These are phyloP conservation scores for Momotus momota DNA, from an alignment of 2,797 vertebrate species.

Conservation along the genomic window DNA sequence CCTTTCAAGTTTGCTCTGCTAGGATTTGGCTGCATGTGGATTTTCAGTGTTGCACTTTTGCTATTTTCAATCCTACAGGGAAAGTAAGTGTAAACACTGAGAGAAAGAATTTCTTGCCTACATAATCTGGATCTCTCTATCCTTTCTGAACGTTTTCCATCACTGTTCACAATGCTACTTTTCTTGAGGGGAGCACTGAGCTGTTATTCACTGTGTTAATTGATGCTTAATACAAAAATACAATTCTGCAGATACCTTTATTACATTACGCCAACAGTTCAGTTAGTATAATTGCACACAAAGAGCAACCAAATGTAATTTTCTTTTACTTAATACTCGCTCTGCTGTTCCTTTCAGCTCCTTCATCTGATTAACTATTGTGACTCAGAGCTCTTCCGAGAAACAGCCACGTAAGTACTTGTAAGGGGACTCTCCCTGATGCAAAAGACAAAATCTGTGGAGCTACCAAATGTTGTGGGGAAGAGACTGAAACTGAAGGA, in stretches of 20 bases:
- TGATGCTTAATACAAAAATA: constrained; percentile 50
- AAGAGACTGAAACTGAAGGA: not conserved
- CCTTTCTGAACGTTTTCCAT: not conserved
- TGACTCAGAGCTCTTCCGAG: constrained; percentile 76
- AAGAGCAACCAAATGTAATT: constrained; percentile 81
- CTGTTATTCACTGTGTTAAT: constrained; percentile 45
- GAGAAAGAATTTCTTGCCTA: not conserved
- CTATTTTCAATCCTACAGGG: not conserved
- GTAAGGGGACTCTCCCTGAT: not conserved
- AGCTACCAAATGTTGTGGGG: not conserved
- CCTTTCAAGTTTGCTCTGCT: not conserved
- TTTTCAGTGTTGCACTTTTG: not conserved
- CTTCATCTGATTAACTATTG: constrained; percentile 80
- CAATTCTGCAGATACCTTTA: constrained; percentile 64
- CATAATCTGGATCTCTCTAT: not conserved
- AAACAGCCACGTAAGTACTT: constrained; percentile 30
- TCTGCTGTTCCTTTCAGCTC: constrained; percentile 73
- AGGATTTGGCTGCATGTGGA: not conserved
- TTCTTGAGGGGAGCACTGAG: not conserved
- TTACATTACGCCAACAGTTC: constrained; percentile 75
- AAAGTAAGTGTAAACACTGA: not conserved
- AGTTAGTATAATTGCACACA: constrained; percentile 79
- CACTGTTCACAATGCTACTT: constrained; percentile 1
- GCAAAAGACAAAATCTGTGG: constrained; percentile 11
- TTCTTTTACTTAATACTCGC: constrained; percentile 75